Base-by-base conservation (phyloP, 2,797 vertebrate species). In the Mionectes olivaceus region DNA sequence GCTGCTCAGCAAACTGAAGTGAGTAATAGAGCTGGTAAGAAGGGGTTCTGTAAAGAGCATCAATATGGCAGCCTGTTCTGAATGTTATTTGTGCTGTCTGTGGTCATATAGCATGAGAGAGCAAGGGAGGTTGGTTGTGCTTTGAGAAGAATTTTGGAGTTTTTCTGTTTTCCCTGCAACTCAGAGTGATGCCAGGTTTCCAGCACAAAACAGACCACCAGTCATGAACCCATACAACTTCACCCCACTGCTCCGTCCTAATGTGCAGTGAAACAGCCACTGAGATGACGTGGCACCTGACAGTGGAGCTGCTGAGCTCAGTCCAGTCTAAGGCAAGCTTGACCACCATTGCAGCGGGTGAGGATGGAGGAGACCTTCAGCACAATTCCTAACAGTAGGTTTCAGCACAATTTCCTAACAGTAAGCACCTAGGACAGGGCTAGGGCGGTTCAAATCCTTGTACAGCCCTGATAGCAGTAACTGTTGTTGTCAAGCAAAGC, bases 41-140 rank as follows among this genome's bases (percentile, higher is more conserved):
- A 33, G 52, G 5, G 35, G 30, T 52, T 24, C 44, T 59, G 32
- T 83, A 28, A 46, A 46, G 32, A 64, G 32, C 50, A 43, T 24
- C 2, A 5, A 19, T 63, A 12, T 2, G 2, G 43, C 10, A 2
- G 43, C 11, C 12, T 69, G 33, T 52, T 37, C 33, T 12, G 52
- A 11, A 11, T 30, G 4, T 1, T 5, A 7, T 27, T 23, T 47
- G 24, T 47, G 35, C 70, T 59, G 35, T 19, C 3, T 52, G 9
- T 16, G n/a, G 2, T 37, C 23, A 27, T 5, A 1, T 19, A 39
- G 1, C 15, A 3, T 0, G 5, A 35, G 76, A 50, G 17, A 77
- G 35, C 41, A 19, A 30, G 24, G 14, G 5, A 27, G 2, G 30
- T 23, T 27, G 24, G 27, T 22, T 64, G 50, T 43, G 47, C 60